These are phyloP conservation scores for Tychaedon coryphoeus DNA, from an alignment of 2,113 vertebrate species.

Conservation along the genomic window DNA sequence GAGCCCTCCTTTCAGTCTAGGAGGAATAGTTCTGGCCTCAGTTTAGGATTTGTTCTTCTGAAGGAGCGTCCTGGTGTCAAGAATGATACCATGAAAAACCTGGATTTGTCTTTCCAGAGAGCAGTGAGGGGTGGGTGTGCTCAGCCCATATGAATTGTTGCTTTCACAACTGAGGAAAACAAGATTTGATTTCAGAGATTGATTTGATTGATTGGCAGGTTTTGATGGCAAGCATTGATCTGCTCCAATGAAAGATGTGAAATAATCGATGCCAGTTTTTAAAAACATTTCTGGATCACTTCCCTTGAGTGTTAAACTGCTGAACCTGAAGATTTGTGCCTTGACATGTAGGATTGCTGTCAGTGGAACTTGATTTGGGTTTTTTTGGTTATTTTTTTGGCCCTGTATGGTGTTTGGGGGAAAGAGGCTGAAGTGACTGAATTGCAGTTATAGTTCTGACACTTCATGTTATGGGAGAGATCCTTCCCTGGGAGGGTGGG, in stretches of 20 bases:
- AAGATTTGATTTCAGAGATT: neutral
- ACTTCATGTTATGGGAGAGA: neutral
- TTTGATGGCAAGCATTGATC: neutral
- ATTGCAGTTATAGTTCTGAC: neutral
- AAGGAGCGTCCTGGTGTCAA: neutral
- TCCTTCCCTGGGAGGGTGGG: neutral
- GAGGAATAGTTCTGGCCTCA: neutral
- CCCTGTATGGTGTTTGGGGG: neutral
- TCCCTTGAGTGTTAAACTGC: neutral
- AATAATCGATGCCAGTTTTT: neutral
- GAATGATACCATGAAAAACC: neutral
- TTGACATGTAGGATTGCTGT: neutral
- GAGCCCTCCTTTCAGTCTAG: neutral
- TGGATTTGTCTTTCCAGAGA: neutral
- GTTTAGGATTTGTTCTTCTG: neutral
- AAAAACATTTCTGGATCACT: neutral
- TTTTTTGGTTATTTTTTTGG: neutral
- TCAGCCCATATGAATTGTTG: neutral
- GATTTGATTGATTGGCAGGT: neutral
- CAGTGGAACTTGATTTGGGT: neutral
- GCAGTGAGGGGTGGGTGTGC: neutral
- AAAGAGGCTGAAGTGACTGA: neutral
- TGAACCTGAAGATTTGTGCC: neutral
- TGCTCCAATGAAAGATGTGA: neutral
- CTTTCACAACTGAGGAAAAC: neutral